Evolutionary conservation across 2,888 invertebrate genomes (phyloP).

Genomic region (Lepidonotus clava): DNA sequence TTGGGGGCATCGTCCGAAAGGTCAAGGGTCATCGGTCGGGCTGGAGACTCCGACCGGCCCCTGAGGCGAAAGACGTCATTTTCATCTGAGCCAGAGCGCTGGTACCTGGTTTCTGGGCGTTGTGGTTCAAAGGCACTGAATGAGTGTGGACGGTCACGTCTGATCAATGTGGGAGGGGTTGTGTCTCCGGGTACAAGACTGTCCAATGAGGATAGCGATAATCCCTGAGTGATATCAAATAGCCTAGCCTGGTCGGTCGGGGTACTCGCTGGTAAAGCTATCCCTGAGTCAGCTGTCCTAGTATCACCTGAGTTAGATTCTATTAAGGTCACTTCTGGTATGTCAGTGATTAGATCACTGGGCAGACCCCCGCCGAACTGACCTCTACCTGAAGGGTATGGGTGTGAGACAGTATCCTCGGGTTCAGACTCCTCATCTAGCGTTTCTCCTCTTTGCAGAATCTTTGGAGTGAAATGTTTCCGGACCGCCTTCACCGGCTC

Average conservation of each 20-base stretch:
- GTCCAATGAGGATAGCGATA: background rate
- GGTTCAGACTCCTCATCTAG: background rate
- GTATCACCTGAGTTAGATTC: too few relatives aligned
- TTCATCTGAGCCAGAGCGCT: too few relatives aligned
- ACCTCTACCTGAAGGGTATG: background rate
- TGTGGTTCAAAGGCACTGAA: background rate
- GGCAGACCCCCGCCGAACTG: too few relatives aligned
- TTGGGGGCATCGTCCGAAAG: constrained; percentile 19
- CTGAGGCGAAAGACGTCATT: background rate
- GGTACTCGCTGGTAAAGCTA: background rate
- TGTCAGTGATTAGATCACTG: too few relatives aligned
- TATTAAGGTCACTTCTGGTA: too few relatives aligned
- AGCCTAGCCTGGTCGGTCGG: background rate
- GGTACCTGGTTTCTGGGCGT: background rate
- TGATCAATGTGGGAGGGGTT: too few relatives aligned
- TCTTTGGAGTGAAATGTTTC: too few relatives aligned
- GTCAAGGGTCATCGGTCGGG: constrained; percentile 29
- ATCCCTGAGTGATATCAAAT: background rate
- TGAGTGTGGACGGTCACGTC: too few relatives aligned
- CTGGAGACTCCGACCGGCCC: constrained; percentile 26
- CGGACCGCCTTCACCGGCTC: too few relatives aligned
- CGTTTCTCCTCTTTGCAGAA: background rate
- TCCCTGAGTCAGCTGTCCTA: background rate
- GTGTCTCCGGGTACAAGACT: background rate
- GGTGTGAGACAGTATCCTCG: background rate